Conservation (phyloP, 1,140 invertebrate genomes). For the Vanessa tameamea region DNA sequence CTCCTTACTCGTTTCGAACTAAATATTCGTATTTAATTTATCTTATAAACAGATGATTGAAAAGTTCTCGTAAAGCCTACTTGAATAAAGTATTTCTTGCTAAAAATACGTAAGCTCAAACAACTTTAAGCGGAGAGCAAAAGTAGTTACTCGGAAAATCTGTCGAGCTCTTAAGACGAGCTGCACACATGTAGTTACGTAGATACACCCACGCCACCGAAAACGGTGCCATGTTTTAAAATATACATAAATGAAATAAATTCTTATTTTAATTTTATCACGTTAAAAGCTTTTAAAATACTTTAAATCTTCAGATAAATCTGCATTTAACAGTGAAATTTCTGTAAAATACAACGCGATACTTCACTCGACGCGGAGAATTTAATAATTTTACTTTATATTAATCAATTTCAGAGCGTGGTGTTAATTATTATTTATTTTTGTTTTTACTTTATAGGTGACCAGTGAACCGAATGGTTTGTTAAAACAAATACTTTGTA, state of each 20-base stretch:
- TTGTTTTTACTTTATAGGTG: neutral
- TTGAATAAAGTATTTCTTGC: no score
- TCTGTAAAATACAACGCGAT: neutral
- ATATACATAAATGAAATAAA: neutral
- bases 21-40: no score
- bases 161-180: no score
- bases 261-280: neutral
- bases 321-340: neutral
- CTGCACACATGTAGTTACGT: no score
- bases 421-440: neutral
- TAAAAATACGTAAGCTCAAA: no score
- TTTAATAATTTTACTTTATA: neutral
- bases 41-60: no score
- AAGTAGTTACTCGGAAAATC: no score
- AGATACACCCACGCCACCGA: no score
- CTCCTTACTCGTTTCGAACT: no score
- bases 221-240: neutral
- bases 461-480: neutral
- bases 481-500: neutral
- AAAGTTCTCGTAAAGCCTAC: no score
- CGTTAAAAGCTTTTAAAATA: constrained; percentile 6
- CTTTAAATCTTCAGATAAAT: constrained; percentile 8
- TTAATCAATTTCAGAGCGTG: neutral
- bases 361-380: neutral
- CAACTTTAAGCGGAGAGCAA: no score